Evolutionary conservation across 2,888 invertebrate genomes (phyloP).

Genomic region (Stenoptilia bipunctidactyla): DNA sequence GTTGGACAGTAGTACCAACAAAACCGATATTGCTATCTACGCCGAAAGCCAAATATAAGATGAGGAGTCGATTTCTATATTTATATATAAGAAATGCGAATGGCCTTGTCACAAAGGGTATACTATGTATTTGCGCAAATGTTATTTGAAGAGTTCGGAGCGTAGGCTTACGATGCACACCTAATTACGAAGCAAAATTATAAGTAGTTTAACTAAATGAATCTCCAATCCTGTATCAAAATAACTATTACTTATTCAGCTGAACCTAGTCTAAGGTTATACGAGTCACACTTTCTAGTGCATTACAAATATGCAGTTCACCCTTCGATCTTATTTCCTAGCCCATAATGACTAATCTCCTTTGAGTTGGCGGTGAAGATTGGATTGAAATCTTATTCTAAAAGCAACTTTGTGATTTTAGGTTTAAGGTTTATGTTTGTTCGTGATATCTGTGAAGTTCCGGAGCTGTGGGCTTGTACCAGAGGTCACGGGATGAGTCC

Average conservation of each 20-base stretch:
- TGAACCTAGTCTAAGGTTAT: constrained; percentile 26
- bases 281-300: constrained; percentile 40
- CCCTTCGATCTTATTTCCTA: background rate
- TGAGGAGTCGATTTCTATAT: too few relatives aligned
- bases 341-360: constrained; percentile 21
- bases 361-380: constrained; percentile 5
- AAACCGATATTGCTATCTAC: too few relatives aligned
- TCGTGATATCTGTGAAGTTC: constrained; percentile 7
- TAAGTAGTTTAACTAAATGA: constrained; percentile 1
- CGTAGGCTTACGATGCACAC: too few relatives aligned
- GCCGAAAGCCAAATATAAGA: too few relatives aligned
- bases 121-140: too few relatives aligned
- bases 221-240: constrained; percentile 15
- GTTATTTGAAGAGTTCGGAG: too few relatives aligned
- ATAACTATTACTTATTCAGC: constrained; percentile 20
- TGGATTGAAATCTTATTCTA: background rate
- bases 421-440: constrained; percentile 5
- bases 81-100: too few relatives aligned
- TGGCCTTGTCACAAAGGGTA: too few relatives aligned
- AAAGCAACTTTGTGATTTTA: background rate
- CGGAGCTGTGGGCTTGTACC: background rate
- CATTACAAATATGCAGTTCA: constrained; percentile 6
- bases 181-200: too few relatives aligned
- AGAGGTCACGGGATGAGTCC: constrained; percentile 65
- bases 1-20: too few relatives aligned